Conservation (phyloP, 2,113 vertebrate species). For the Odocoileus virginianus region DNA sequence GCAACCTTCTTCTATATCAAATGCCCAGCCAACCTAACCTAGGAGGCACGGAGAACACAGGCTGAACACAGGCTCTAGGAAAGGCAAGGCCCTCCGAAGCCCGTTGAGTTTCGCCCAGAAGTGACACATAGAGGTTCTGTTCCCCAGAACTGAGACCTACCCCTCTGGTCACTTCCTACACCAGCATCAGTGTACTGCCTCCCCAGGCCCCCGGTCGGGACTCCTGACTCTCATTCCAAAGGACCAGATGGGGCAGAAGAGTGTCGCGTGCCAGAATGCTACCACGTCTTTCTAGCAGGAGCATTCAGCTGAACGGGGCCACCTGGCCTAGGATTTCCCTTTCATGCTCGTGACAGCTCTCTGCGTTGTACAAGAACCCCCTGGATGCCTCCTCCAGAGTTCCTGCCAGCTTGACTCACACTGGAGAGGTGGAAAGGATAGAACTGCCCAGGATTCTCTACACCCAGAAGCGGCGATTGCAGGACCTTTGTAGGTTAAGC, state of each 20-base stretch:
- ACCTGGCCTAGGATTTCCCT: slow-evolving; percentile 11
- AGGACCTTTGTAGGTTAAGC: not conserved
- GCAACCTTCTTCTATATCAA: not conserved
- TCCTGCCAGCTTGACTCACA: not conserved
- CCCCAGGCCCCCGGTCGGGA: not conserved
- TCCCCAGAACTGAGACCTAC: not conserved
- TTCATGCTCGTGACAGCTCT: not conserved
- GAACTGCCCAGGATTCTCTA: not conserved
- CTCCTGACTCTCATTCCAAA: not conserved
- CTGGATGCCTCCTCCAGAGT: not conserved
- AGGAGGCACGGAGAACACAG: not conserved
- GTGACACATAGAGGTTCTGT: not conserved
- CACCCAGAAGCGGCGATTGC: accelerated
- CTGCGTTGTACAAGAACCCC: not conserved
- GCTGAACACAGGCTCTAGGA: not conserved
- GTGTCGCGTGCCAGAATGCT: not conserved
- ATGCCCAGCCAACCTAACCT: not conserved
- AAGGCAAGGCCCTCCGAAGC: not conserved
- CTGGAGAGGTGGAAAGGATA: not conserved
- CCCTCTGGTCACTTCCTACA: not conserved
- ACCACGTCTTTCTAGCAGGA: not conserved
- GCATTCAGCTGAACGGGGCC: not conserved
- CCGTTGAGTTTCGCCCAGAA: not conserved
- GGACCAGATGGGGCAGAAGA: not conserved
- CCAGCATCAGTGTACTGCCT: accelerated